A percentile compares a stretch with the other conserved stretches of the same genome.
Conservation (phyloP, 2,113 vertebrate species). For the Lethenteron camtschaticum region DNA sequence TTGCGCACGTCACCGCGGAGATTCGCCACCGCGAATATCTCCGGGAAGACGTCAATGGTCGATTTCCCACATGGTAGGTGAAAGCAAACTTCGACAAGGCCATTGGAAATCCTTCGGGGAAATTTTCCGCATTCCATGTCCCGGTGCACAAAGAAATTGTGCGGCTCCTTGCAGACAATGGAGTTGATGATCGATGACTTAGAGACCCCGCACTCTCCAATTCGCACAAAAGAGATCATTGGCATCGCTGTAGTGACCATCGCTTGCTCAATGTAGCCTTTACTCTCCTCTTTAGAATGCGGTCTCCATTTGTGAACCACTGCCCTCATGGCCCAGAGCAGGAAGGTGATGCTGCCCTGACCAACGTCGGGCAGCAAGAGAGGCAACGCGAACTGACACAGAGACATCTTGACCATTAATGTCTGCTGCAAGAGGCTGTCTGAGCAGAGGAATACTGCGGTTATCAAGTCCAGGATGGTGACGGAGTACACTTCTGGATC, state of each 20-base stretch:
- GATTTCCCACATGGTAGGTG: constrained; percentile 22
- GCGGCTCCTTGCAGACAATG: constrained; percentile 24
- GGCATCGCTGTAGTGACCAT: constrained; percentile 26
- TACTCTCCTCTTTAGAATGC: constrained; percentile 8
- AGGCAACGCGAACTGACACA: constrained; percentile 38
- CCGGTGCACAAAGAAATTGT: constrained; percentile 26
- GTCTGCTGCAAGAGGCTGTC: constrained; percentile 29
- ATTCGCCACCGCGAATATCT: constrained; percentile 26
- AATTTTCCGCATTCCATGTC: constrained; percentile 19
- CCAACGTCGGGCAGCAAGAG: constrained; percentile 29
- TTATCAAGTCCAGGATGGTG: constrained; percentile 32
- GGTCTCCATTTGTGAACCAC: constrained; percentile 18
- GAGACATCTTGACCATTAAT: constrained; percentile 26
- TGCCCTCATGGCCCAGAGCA: constrained; percentile 28
- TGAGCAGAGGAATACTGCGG: constrained; percentile 28
- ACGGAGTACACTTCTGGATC: constrained; percentile 8
- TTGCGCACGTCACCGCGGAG: constrained; percentile 24
- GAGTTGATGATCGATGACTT: constrained; percentile 35
- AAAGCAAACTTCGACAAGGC: constrained; percentile 37
- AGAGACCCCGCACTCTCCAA: constrained; percentile 27
- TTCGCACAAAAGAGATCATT: constrained; percentile 30
- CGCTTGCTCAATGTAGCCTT: constrained; percentile 12
- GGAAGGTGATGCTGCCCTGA: constrained; percentile 18
- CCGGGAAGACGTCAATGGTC: constrained; percentile 15
- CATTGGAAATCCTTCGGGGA: constrained; percentile 26